These are phyloP conservation scores for Sylvicola fuscatus DNA, from an alignment of 2,888 invertebrate genomes.

Conservation along the genomic window DNA sequence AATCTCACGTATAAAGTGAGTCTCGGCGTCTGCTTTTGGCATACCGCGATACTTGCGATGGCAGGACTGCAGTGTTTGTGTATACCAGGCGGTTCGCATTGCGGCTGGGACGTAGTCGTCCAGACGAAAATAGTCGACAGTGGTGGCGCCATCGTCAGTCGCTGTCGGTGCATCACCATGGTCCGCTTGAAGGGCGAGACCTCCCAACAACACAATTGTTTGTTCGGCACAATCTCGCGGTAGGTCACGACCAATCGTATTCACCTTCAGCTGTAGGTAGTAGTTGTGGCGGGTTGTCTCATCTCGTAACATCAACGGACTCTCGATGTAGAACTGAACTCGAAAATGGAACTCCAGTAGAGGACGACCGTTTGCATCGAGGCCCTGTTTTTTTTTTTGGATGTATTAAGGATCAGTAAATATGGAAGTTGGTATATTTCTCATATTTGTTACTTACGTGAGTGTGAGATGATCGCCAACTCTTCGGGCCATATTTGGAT, in stretches of 20 bases:
- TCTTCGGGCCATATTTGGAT: constrained; percentile 90
- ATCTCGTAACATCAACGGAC: constrained; percentile 74
- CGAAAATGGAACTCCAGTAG: constrained; percentile 75
- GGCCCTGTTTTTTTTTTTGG: constrained; percentile 36
- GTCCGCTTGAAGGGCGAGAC: constrained; percentile 82
- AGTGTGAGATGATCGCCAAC: constrained; percentile 85
- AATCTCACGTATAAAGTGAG: constrained; percentile 76
- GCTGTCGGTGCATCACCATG: constrained; percentile 48
- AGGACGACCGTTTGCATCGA: constrained; percentile 78
- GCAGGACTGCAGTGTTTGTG: constrained; percentile 40
- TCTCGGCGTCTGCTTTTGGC: constrained; percentile 60
- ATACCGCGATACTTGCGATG: constrained; percentile 68
- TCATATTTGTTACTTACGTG: constrained; percentile 39
- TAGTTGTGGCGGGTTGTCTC: constrained; percentile 84
- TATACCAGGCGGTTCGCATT: constrained; percentile 32
- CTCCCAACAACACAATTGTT: constrained; percentile 61
- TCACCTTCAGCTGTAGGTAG: constrained; percentile 84
- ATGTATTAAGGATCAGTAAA: constrained; percentile 8
- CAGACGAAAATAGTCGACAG: constrained; percentile 47
- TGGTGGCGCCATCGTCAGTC: constrained; percentile 5
- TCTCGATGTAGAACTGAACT: constrained; percentile 87
- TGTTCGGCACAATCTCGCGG: constrained; percentile 31
- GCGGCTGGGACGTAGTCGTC: constrained; percentile 66
- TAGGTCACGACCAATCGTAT: constrained; percentile 48
- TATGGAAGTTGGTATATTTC: neutral